Conservation (phyloP, 2,113 vertebrate species). For the Romanogobio albipinnatus region DNA sequence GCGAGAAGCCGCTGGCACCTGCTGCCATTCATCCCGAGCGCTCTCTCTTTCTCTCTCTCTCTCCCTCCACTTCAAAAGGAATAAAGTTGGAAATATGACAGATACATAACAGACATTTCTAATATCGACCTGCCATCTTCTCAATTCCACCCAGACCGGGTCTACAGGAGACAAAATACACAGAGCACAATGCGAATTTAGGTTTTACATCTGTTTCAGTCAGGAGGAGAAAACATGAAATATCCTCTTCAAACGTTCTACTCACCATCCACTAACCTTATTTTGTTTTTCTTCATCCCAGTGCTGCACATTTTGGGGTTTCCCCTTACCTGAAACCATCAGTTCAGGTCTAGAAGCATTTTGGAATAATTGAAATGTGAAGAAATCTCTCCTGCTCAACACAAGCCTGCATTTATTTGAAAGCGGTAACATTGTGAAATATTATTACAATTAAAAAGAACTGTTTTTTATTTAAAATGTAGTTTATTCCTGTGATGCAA, state of each 20-base stretch:
- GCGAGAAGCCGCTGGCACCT: constrained; percentile 54
- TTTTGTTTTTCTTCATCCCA: not conserved
- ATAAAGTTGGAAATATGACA: constrained; percentile 69
- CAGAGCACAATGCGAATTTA: constrained; percentile 49
- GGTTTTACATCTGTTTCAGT: constrained; percentile 61
- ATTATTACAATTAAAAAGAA: not conserved
- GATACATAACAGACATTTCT: constrained; percentile 64
- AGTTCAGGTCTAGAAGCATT: not conserved
- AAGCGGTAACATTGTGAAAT: not conserved
- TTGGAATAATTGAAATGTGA: too few species aligned
- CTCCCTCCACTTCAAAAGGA: constrained; percentile 49
- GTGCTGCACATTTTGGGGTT: not conserved
- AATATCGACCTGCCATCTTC: constrained; percentile 58
- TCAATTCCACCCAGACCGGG: constrained; percentile 60
- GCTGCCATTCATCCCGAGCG: constrained; percentile 53
- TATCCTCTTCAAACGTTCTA: constrained; percentile 9
- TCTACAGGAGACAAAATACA: constrained; percentile 60
- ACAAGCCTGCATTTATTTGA: not conserved
- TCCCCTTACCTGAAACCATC: not conserved
- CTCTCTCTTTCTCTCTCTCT: constrained; percentile 38
- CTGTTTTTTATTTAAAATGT: not conserved
- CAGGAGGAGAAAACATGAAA: constrained; percentile 1
- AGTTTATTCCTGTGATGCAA: not conserved
- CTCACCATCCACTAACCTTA: not conserved
- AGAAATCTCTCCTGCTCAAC: not conserved